Percentiles rank a stretch among this genome's conserved stretches.
Evolutionary conservation across 1,140 invertebrate species (phyloP).

Genomic region (Onthophagus taurus): DNA sequence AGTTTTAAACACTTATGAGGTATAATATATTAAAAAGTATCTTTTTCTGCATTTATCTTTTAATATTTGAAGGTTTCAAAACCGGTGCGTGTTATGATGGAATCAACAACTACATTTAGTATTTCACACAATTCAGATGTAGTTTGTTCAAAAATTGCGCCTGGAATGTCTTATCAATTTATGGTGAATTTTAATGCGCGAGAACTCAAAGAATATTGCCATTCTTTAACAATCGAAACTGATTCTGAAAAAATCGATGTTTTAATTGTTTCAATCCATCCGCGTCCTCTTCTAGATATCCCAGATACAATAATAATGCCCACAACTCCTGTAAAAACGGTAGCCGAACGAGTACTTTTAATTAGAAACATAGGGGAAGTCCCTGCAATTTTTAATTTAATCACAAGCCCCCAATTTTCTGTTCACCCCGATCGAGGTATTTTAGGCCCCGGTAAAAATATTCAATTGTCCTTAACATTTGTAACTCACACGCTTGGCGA

Average conservation of each 20-base stretch:
- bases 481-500: constrained; percentile 23
- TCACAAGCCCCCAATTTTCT: constrained; percentile 30
- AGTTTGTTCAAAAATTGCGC: constrained; percentile 32
- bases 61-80: constrained; percentile 27
- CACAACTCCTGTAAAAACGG: constrained; percentile 36
- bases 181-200: constrained; percentile 34
- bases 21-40: constrained; percentile 16
- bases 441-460: constrained; percentile 29
- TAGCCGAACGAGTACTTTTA: constrained; percentile 31
- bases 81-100: constrained; percentile 24
- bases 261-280: constrained; percentile 39
- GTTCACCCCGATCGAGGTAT: constrained; percentile 35
- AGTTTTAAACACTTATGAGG: constrained; percentile 37
- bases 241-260: constrained; percentile 17
- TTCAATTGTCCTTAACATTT: constrained; percentile 31
- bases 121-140: constrained; percentile 27
- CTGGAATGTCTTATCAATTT: constrained; percentile 35
- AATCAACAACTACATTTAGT: constrained; percentile 30
- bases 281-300: constrained; percentile 38
- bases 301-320: constrained; percentile 41
- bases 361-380: constrained; percentile 38
- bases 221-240: constrained; percentile 31
- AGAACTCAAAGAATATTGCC: constrained; percentile 33
- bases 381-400: constrained; percentile 32
- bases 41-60: constrained; percentile 5